Percentiles rank a stretch among this genome's conserved stretches.
Conservation (phyloP, 2,797 vertebrate genomes). For the Scyliorhinus canicula region DNA sequence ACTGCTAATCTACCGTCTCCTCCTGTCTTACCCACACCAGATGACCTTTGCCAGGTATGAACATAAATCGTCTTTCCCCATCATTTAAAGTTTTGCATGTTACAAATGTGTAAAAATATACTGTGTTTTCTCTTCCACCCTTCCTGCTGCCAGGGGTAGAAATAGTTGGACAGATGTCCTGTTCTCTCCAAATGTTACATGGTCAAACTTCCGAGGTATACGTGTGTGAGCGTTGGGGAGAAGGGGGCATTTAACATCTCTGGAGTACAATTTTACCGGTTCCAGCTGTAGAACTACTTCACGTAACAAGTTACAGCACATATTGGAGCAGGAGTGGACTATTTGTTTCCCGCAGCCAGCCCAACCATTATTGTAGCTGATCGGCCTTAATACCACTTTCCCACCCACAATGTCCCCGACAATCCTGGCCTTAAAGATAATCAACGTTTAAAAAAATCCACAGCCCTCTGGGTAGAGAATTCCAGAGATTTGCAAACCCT, state of each 20-base stretch:
- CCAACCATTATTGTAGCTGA: background rate
- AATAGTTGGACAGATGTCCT: background rate
- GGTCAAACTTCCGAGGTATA: background rate
- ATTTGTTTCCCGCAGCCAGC: background rate
- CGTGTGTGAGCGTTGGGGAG: background rate
- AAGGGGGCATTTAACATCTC: background rate
- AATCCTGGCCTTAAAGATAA: background rate
- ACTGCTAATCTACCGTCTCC: constrained; percentile 82
- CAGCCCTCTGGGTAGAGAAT: background rate
- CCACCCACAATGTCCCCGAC: no score
- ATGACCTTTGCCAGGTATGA: constrained; percentile 80
- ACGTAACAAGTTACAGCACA: background rate
- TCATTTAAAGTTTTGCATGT: no score
- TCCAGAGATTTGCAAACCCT: background rate
- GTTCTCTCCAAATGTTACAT: background rate
- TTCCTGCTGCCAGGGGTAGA: background rate
- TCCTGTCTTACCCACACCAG: constrained; percentile 74
- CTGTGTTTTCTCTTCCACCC: background rate
- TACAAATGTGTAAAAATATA: background rate
- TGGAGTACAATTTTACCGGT: background rate
- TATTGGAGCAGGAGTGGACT: background rate
- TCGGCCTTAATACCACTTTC: background rate
- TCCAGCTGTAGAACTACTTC: background rate
- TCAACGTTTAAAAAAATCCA: background rate
- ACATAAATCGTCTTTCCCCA: background rate